phyloP scores from a whole-genome alignment of 2,888 invertebrate species.

The Yponomeuta sedellus region DNA sequence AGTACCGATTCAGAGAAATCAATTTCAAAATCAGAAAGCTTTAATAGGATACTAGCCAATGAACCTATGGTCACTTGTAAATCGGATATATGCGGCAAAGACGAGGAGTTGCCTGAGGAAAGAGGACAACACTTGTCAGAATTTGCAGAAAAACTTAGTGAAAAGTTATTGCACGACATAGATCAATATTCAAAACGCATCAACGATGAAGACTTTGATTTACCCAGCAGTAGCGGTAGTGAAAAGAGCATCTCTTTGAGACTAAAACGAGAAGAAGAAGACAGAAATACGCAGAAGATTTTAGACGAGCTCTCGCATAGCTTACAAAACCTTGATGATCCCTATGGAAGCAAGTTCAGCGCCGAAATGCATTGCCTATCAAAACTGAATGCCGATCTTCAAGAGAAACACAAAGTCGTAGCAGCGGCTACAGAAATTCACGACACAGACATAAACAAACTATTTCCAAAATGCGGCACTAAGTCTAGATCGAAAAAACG shows the following conservation, averaged over 20 bases:
- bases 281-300: constrained; percentile 66
- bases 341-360: constrained; percentile 76
- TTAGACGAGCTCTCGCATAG: constrained; percentile 68
- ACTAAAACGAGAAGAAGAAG: constrained; percentile 67
- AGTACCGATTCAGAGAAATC: constrained; percentile 73
- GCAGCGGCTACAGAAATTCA: constrained; percentile 71
- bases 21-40: constrained; percentile 72
- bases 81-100: constrained; percentile 65
- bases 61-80: constrained; percentile 71
- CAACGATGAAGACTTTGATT: constrained; percentile 71
- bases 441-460: constrained; percentile 63
- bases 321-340: constrained; percentile 77
- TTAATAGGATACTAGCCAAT: constrained; percentile 67
- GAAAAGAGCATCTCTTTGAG: constrained; percentile 71
- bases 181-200: constrained; percentile 78
- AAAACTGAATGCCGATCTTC: constrained; percentile 75
- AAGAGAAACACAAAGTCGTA: constrained; percentile 77
- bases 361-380: constrained; percentile 76
- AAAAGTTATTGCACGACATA: constrained; percentile 86
- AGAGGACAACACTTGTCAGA: constrained; percentile 83
- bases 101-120: constrained; percentile 74
- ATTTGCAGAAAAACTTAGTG: constrained; percentile 88
- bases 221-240: constrained; percentile 69
- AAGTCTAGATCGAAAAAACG: constrained; percentile 71
- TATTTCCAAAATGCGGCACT: constrained; percentile 68